phyloP scores from a whole-genome alignment of 2,888 invertebrate genomes.

The Cosmia trapezina region DNA sequence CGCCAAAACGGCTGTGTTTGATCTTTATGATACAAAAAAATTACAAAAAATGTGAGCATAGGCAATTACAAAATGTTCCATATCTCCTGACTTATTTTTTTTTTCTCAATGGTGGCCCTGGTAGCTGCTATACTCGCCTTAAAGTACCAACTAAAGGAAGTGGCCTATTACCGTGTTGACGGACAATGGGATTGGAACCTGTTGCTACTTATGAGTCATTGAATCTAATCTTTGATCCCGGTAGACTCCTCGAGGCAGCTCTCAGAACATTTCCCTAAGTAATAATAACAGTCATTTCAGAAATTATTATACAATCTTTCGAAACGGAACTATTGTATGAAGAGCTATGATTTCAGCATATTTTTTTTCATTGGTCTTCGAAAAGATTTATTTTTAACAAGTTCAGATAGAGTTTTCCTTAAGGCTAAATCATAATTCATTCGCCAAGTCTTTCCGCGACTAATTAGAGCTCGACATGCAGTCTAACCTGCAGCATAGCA shows the following conservation, averaged over 20 bases:
- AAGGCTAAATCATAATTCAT: not conserved
- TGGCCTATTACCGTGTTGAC: conserved; percentile 40
- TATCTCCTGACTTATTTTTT: too few species aligned
- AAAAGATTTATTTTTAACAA: not conserved
- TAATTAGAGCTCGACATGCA: too few species aligned
- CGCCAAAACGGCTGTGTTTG: too few species aligned
- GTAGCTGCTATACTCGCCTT: too few species aligned
- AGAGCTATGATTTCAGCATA: too few species aligned
- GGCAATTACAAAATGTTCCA: too few species aligned
- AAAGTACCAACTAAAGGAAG: conserved; percentile 39
- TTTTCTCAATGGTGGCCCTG: too few species aligned
- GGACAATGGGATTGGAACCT: conserved; percentile 23
- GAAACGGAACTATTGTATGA: too few species aligned
- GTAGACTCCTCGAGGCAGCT: conserved; percentile 7
- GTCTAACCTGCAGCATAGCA: too few species aligned
- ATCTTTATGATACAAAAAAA: too few species aligned
- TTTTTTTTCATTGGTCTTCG: not conserved
- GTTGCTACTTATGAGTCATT: conserved; percentile 22
- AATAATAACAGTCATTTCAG: not conserved
- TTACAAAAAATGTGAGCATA: too few species aligned
- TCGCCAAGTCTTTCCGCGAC: not conserved
- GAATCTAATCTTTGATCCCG: conserved; percentile 43
- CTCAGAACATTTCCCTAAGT: not conserved
- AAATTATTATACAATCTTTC: not conserved
- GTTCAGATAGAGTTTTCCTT: not conserved